Percentiles rank a stretch among this genome's conserved stretches.
phyloP scores from a whole-genome alignment of 2,797 vertebrate genomes.

The Erethizon dorsatum region DNA sequence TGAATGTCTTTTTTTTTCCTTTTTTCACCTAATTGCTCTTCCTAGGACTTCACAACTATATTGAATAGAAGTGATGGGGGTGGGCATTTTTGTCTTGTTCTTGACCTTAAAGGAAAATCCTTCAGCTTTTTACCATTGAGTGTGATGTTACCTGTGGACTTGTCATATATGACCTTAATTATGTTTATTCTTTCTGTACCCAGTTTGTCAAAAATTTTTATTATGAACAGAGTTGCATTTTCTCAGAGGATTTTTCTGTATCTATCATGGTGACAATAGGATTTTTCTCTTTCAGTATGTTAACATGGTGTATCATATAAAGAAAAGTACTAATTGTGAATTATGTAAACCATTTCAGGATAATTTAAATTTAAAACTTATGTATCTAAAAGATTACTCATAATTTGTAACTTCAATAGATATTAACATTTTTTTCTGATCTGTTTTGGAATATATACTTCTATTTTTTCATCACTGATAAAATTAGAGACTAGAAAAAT shows the following conservation, averaged over 20 bases:
- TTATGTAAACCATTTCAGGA: neutral
- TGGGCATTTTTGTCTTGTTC: neutral
- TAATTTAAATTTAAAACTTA: constrained; percentile 35
- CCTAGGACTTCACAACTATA: neutral
- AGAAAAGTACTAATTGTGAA: neutral
- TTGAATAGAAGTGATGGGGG: neutral
- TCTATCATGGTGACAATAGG: neutral
- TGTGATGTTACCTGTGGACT: neutral
- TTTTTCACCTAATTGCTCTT: neutral
- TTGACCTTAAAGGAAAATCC: neutral
- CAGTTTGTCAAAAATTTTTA: neutral
- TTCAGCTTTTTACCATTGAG: neutral
- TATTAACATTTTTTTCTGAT: neutral
- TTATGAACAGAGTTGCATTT: neutral
- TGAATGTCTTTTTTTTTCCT: neutral
- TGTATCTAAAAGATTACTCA: neutral
- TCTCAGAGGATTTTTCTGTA: neutral
- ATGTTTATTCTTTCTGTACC: neutral
- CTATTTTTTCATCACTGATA: neutral
- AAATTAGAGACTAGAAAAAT: neutral
- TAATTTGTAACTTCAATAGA: neutral
- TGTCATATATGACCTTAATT: neutral
- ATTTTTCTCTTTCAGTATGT: neutral
- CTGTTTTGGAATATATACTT: neutral
- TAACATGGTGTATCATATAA: neutral